Evolutionary conservation across 2,113 vertebrate genomes (phyloP).

Genomic region (Australoheros scitulus): DNA sequence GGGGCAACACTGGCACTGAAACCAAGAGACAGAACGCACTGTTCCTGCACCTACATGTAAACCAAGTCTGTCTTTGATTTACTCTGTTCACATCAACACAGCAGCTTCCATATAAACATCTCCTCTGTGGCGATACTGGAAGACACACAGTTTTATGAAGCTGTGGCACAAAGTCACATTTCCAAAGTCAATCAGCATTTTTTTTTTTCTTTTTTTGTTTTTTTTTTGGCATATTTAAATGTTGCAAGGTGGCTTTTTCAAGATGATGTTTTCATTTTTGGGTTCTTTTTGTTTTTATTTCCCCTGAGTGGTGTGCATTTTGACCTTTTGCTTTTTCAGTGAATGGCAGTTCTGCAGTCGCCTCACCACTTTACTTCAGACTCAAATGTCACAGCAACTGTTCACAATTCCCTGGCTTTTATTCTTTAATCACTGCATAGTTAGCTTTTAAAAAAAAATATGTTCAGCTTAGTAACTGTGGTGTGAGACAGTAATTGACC

Average conservation of each 20-base stretch:
- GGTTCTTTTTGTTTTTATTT: not conserved
- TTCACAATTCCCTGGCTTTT: not conserved
- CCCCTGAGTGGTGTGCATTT: not conserved
- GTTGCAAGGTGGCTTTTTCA: not conserved
- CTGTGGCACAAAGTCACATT: not conserved
- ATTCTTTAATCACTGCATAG: not conserved
- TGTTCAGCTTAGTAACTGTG: too few relatives aligned
- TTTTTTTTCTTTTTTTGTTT: not conserved
- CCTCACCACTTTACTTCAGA: not conserved
- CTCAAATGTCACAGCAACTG: not conserved
- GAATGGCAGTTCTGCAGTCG: not conserved
- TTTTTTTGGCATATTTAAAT: not conserved
- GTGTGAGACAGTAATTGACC: not conserved
- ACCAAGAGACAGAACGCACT: not conserved
- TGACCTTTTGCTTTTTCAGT: not conserved
- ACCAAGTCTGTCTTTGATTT: slow-evolving; percentile 30
- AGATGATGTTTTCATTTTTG: not conserved
- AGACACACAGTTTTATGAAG: slow-evolving; percentile 8
- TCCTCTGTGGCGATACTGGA: not conserved
- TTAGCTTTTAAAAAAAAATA: too few relatives aligned
- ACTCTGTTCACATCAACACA: slow-evolving; percentile 15
- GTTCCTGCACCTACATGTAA: not conserved
- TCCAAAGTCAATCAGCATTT: not conserved
- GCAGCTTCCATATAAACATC: slow-evolving; percentile 23
- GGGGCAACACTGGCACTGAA: slow-evolving; percentile 5